Evolutionary conservation across 2,888 invertebrate genomes (phyloP), one percentile per base, ranked within the genome.

Genomic region (Synergus laeviventris): DNA sequence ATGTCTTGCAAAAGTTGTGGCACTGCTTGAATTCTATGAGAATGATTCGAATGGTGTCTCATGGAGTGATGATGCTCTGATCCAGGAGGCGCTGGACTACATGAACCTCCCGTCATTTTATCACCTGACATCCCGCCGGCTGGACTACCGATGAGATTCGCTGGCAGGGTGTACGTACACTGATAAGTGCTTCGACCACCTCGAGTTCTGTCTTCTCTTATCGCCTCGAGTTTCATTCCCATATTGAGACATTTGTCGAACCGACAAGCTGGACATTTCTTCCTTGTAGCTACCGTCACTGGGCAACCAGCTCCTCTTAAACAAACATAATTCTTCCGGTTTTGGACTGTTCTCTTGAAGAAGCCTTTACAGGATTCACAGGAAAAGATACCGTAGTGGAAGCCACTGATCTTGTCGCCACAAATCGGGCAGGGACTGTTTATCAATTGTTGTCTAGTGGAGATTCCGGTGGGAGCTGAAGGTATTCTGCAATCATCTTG

Each of bases 331-430:
- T 97, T 97, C 92, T 99, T 99, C 84, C 98, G 94, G 91, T 99
- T 99, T 92, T 99, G 99, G n/a, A 99, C 98, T 24, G 98, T 99
- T 79, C 99, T 93, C 91, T 99, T 99, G 92, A 99, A 99, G 92
- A 99, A 99, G 2, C 98, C 98, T 91, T 99, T 99, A 92, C 99
- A 99, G 24, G 97, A 97, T 90, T 99, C 99, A 92, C 99, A 99
- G 14, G 98, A 98, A 92, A 98, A 98, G 86, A 98, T 98, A 14
- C 99, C 99, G 91, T 99, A 99, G 91, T 99, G 99, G 92, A 98
- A 99, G 39, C 99, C 98, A 84, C 97, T 97, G 89, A 98, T 98
- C 90, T 97, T 97, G 91, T 98, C 98, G 3, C 97, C 97, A 91
- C 98, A 98, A 76, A 98, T 97, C 16, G 98, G 98, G 88, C 98